Base-by-base conservation (phyloP, 2,797 vertebrate genomes). In the Todus mexicanus region DNA sequence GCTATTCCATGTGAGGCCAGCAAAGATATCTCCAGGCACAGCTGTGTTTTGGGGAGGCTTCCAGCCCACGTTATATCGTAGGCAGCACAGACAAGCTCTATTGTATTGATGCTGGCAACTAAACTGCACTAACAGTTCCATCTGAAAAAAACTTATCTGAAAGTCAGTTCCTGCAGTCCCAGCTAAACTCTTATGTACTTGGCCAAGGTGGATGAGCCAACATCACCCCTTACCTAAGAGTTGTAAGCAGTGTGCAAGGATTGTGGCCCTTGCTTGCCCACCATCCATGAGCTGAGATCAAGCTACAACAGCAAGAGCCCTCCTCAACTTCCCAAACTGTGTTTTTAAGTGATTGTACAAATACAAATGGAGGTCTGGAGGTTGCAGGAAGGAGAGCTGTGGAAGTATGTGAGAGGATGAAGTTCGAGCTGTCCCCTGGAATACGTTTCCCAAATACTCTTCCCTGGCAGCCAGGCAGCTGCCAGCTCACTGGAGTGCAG, bases 321-420 rank as follows among this genome's bases (percentile, higher is more conserved):
- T 79, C 21, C 37, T 40, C 54, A n/a, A 7, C 10, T 19, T 27
- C 42, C 40, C 42, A 38, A 11, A 59, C 23, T 2, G 2, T 60
- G 45, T 26, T 87, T 87, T 68, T 25, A 57, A 74, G 45, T 73
- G 25, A 2, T 25, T 74, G 14, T 87, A 12, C n/a, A 51, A 74
- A 48, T 50, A 42, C 15, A 15, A 19, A 4, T 33, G 65, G 71
- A 79, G 11, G 11, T 73, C 12, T 51, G 18, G 21, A 14, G 13
- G 1, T 1, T 53, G 12, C 1, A 2, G 12, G 25, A 20, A 59
- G 56, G 27, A 64, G 7, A 66, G 31, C 9, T 0, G 0, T 31
- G 12, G 38, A n/a, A 48, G 9, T 47, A 31, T 10, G 5, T 2
- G 6, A 54, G 35, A 40, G 18, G 47, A 42, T 60, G 26, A 79